Percentiles rank a stretch among this genome's conserved stretches.
These are phyloP conservation scores for Drosophila triauraria DNA, from an alignment of 1,140 invertebrate genomes.

Conservation along the genomic window DNA sequence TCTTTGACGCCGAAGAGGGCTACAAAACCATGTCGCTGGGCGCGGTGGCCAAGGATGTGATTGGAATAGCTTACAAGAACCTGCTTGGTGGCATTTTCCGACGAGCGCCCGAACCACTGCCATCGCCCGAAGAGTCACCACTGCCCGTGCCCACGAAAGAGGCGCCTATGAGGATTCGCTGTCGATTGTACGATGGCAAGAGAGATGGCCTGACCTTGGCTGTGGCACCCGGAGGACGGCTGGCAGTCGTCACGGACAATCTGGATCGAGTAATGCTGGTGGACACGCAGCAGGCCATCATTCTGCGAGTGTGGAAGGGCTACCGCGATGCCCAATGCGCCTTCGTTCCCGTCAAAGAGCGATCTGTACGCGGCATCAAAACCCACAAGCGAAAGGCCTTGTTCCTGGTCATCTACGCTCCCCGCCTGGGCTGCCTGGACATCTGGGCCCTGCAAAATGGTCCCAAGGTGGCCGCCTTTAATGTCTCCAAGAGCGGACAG, in stretches of 20 bases:
- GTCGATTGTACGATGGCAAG: slow-evolving; percentile 93
- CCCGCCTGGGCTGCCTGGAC: slow-evolving; percentile 93
- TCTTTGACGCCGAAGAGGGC: slow-evolving; percentile 96
- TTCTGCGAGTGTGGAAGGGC: slow-evolving; percentile 96
- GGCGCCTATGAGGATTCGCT: slow-evolving; percentile 89
- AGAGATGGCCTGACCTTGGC: slow-evolving; percentile 90
- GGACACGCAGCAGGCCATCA: slow-evolving; percentile 92
- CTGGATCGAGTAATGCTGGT: slow-evolving; percentile 94
- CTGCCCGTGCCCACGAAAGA: slow-evolving; percentile 86
- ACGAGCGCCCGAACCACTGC: slow-evolving; percentile 35
- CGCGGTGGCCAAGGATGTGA: slow-evolving; percentile 95
- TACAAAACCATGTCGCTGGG: slow-evolving; percentile 89
- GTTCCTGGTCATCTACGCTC: slow-evolving; percentile 94
- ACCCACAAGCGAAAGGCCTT: slow-evolving; percentile 87
- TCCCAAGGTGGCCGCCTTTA: slow-evolving; percentile 94
- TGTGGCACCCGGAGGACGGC: slow-evolving; percentile 91
- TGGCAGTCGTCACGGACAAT: slow-evolving; percentile 93
- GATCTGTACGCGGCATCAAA: slow-evolving; percentile 76
- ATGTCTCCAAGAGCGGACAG: slow-evolving; percentile 92
- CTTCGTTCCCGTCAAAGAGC: slow-evolving; percentile 88
- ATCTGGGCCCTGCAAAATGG: slow-evolving; percentile 95
- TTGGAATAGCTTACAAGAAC: slow-evolving; percentile 90
- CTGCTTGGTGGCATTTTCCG: slow-evolving; percentile 70
- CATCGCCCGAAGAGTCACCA: slow-evolving; percentile 38
- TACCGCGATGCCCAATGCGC: slow-evolving; percentile 97